phyloP scores from a whole-genome alignment of 1,140 invertebrate species.

The Diorhabda elongata region DNA sequence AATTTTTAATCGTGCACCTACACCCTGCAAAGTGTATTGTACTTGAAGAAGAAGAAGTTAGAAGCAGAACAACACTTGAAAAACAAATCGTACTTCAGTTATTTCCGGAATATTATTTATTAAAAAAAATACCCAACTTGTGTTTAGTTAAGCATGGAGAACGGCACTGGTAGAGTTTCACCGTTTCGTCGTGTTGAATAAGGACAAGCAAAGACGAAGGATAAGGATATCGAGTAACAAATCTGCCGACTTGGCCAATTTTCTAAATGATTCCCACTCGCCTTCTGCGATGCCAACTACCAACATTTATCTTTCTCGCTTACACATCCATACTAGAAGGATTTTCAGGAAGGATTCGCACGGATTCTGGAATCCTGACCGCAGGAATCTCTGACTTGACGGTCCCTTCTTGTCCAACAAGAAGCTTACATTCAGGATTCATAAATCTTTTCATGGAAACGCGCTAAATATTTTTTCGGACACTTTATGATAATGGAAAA shows the following conservation, averaged over 20 bases:
- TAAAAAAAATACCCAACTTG: too few relatives aligned
- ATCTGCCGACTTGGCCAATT: constrained; percentile 15
- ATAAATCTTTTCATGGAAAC: constrained; percentile 1
- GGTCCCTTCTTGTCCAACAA: neutral
- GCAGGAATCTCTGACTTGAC: neutral
- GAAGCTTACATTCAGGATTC: neutral
- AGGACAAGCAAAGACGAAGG: neutral
- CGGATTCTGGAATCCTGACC: neutral
- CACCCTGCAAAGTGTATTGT: too few relatives aligned
- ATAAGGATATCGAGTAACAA: constrained; percentile 13
- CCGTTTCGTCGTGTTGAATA: neutral
- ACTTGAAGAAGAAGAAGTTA: too few relatives aligned
- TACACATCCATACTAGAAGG: constrained; percentile 4
- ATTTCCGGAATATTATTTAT: too few relatives aligned
- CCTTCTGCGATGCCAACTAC: constrained; percentile 6
- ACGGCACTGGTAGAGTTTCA: too few relatives aligned
- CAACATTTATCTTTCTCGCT: constrained; percentile 15
- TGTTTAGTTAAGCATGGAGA: too few relatives aligned
- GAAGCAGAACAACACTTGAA: too few relatives aligned
- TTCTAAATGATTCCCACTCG: constrained; percentile 14
- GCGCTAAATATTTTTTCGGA: too few relatives aligned
- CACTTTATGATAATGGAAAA: too few relatives aligned
- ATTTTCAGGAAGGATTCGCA: constrained; percentile 2
- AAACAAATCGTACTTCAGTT: too few relatives aligned
- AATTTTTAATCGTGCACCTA: too few relatives aligned